Evolutionary conservation across 2,888 invertebrate genomes (phyloP).

Genomic region (Ferrisia virgata): DNA sequence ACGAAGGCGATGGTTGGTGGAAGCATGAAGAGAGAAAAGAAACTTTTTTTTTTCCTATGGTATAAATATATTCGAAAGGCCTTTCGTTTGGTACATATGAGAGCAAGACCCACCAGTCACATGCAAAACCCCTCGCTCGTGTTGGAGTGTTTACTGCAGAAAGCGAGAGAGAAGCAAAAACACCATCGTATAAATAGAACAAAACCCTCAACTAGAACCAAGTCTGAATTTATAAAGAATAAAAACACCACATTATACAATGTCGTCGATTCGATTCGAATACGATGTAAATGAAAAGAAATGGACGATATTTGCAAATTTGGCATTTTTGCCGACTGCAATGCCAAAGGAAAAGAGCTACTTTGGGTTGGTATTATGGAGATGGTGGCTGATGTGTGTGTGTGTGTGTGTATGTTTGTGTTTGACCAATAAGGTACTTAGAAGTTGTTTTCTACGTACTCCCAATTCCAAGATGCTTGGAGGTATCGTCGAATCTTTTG

Average conservation of each 20-base stretch:
- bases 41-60: background rate
- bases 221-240: slow-evolving; percentile 14
- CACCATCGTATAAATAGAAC: background rate
- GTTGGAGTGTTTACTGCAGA: too few species aligned
- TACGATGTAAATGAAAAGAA: background rate
- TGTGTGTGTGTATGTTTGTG: too few species aligned
- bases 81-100: too few species aligned
- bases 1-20: background rate
- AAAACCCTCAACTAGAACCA: background rate
- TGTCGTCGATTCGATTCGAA: background rate
- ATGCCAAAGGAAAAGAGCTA: background rate
- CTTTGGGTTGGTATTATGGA: too few species aligned
- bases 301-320: slow-evolving; percentile 12
- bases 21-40: background rate
- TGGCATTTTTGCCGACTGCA: background rate
- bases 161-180: background rate
- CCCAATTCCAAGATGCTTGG: too few species aligned
- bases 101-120: too few species aligned
- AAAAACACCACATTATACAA: background rate
- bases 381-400: too few species aligned
- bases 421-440: too few species aligned
- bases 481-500: too few species aligned
- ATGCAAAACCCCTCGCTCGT: too few species aligned
- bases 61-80: too few species aligned
- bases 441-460: too few species aligned